Base-by-base conservation (phyloP, 2,888 invertebrate species). In the Sinhomidia bicolor region DNA sequence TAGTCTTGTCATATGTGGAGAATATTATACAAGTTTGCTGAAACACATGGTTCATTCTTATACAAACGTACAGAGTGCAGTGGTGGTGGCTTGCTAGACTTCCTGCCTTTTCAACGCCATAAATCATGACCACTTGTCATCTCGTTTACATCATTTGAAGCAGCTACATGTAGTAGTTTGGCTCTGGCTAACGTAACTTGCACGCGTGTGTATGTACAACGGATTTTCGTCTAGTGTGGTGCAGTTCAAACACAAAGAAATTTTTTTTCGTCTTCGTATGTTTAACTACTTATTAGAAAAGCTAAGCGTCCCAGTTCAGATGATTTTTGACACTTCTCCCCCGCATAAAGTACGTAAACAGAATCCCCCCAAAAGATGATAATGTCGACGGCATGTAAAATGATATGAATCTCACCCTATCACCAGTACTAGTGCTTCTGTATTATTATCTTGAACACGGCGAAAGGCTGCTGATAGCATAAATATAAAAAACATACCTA, bases 121-220 rank as follows among this genome's bases (percentile, higher is more conserved):
- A 89, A 89, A 89, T 89, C 89, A 89, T 89, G 85, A 44, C 80
- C 89, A 85, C 85, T 89, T 85, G 89, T 85, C 89, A 89, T 85
- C 85, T 79, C 89, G 78, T 89, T 85, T 79, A 89, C 81, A 89
- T 89, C 89, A 81, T 32, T 76, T 80, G 68, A 88, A 74, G 36
- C 71, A 10, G 47, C 81, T 60, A 54, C 51, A 83, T 20, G 20
- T 36, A 60, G n/a, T n/a, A n/a, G n/a, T 17, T 26, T 51, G 26
- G 41, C 78, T 32, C 17, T 12, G 29, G 10, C 47, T 51, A 44
- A 76, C 36, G n/a, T 51, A 47, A 26, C 26, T 29, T n/a, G 32
- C 23, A 76, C n/a, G 29, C 57, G 79, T 29, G 3, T 71, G 4
- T 17, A 85, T 85, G 62, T 68, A 65, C 74, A 57, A 54, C 32